Evolutionary conservation across 2,797 vertebrate genomes (phyloP).

Genomic region (Erpetoichthys calabaricus): DNA sequence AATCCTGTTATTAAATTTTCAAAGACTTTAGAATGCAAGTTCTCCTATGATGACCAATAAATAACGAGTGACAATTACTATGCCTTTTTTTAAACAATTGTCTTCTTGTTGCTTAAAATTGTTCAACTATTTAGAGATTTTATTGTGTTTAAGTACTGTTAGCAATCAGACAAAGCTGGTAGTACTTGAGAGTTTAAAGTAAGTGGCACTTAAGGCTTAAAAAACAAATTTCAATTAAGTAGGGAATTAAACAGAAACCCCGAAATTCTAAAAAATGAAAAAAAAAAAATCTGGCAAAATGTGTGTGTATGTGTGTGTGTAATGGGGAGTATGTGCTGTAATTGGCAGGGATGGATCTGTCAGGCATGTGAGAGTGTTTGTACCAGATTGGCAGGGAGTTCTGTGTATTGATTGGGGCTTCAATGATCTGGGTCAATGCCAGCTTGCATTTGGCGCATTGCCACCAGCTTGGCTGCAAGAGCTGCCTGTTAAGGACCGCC

Average conservation of each 20-base stretch:
- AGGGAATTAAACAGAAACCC: background rate
- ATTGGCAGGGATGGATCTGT: conserved; percentile 4
- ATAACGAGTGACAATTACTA: too few relatives aligned
- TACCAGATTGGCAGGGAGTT: conserved; percentile 37
- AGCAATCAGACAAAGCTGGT: background rate
- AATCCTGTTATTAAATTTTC: too few relatives aligned
- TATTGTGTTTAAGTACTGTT: conserved; percentile 4
- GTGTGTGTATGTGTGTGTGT: conserved; percentile 1
- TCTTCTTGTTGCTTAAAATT: background rate
- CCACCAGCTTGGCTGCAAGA: conserved; percentile 35
- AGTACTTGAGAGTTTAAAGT: conserved; percentile 5
- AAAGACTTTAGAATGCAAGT: too few relatives aligned
- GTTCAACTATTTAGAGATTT: background rate
- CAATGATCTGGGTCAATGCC: conserved; percentile 32
- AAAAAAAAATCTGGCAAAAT: background rate
- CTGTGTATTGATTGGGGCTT: conserved; percentile 25
- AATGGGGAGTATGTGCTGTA: conserved; percentile 5
- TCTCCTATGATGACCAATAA: too few relatives aligned
- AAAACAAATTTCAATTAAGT: conserved; percentile 12
- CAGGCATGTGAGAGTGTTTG: conserved; percentile 6
- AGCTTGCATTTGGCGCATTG: conserved; percentile 35
- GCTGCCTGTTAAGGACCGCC: conserved; percentile 36
- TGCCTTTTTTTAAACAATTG: too few relatives aligned
- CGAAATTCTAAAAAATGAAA: background rate
- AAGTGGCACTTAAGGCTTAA: conserved; percentile 14